A percentile compares a stretch with the other conserved stretches of the same genome.
Conservation (phyloP, 2,797 vertebrate species). For the Paratrypauchen microcephalus region DNA sequence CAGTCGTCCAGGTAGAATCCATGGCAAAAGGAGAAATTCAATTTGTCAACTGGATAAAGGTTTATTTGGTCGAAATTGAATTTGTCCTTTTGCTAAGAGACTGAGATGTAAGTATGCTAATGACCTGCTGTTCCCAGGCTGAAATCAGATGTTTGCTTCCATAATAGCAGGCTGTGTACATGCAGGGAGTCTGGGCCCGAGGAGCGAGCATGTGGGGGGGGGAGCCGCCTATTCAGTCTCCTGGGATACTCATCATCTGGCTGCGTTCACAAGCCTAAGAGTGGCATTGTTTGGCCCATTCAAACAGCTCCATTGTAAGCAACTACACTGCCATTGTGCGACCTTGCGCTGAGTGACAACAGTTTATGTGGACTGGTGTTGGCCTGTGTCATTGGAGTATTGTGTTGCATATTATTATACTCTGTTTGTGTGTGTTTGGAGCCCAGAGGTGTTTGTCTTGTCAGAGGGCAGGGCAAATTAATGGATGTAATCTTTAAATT, state of each 20-base stretch:
- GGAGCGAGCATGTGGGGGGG: slow-evolving; percentile 61
- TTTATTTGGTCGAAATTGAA: too few relatives aligned
- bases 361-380: slow-evolving; percentile 29
- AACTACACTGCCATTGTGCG: slow-evolving; percentile 37
- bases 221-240: slow-evolving; percentile 64
- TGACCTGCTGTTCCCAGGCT: slow-evolving; percentile 34
- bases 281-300: slow-evolving; percentile 73
- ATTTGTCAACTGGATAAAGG: too few relatives aligned
- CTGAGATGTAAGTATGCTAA: slow-evolving; percentile 27
- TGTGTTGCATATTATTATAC: slow-evolving; percentile 33
- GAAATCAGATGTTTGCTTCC: slow-evolving; percentile 53
- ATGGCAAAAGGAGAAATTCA: too few relatives aligned
- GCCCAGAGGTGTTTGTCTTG: slow-evolving; percentile 31
- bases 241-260: slow-evolving; percentile 69
- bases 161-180: slow-evolving; percentile 49
- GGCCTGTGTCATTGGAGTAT: slow-evolving; percentile 18
- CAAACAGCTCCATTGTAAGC: slow-evolving; percentile 66
- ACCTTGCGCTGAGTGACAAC: slow-evolving; percentile 45
- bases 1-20: too few relatives aligned
- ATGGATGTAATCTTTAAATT: not conserved
- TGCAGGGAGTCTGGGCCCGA: slow-evolving; percentile 56
- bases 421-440: slow-evolving; percentile 19
- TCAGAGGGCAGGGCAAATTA: slow-evolving; percentile 26
- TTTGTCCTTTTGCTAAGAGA: too few relatives aligned
- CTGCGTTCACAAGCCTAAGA: slow-evolving; percentile 66